These are phyloP conservation scores for Gymnodraco acuticeps DNA, from an alignment of 2,797 vertebrate species.

Conservation along the genomic window DNA sequence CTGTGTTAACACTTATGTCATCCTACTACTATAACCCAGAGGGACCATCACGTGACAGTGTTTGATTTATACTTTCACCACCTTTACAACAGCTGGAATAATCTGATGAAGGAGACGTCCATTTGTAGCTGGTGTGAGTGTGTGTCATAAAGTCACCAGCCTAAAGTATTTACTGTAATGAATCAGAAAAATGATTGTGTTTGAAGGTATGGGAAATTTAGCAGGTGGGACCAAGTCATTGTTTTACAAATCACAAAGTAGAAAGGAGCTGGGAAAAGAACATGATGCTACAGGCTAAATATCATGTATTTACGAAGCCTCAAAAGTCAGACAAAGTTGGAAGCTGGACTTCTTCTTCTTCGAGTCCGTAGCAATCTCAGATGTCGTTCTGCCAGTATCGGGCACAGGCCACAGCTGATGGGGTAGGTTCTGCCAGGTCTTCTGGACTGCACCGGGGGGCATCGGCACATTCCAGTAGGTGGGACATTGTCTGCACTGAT, in stretches of 20 bases:
- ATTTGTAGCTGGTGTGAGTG: conserved; percentile 37
- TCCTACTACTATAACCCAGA: conserved; percentile 53
- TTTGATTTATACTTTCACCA: conserved; percentile 47
- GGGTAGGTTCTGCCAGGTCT: too few relatives aligned
- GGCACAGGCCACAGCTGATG: too few relatives aligned
- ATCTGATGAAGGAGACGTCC: conserved; percentile 56
- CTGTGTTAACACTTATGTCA: conserved; percentile 61
- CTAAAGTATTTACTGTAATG: not conserved
- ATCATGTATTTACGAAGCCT: not conserved
- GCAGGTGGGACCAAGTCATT: not conserved
- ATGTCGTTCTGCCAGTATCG: too few relatives aligned
- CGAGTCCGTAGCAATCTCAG: too few relatives aligned
- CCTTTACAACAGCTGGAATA: conserved; percentile 55
- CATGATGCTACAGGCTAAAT: not conserved
- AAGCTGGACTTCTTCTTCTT: not conserved
- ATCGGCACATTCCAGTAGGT: too few relatives aligned
- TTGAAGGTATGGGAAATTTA: not conserved
- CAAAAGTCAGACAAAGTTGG: not conserved
- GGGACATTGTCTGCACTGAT: too few relatives aligned
- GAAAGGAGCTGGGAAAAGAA: not conserved
- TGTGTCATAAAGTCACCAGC: not conserved
- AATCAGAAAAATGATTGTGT: not conserved
- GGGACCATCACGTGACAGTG: conserved; percentile 55
- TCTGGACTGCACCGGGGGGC: too few relatives aligned
- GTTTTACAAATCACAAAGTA: too few relatives aligned